These are phyloP conservation scores for Falco rusticolus DNA, from an alignment of 2,797 vertebrate genomes.

Conservation along the genomic window DNA sequence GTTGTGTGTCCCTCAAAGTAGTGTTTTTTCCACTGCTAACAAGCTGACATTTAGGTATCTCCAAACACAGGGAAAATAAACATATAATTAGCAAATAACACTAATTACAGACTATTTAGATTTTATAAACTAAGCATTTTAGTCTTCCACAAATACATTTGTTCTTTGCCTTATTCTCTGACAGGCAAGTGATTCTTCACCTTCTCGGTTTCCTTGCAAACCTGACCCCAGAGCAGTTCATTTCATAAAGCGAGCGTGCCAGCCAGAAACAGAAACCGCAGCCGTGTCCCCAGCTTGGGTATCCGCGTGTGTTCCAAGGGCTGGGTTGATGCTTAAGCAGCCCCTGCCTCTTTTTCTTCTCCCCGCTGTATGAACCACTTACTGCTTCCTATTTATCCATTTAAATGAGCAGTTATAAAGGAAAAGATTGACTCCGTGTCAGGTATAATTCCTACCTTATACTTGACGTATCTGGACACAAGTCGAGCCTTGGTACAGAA, in stretches of 20 bases:
- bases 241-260: not conserved
- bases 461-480: not conserved
- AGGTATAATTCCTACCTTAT: not conserved
- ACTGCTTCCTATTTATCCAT: not conserved
- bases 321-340: not conserved
- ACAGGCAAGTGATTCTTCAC: not conserved
- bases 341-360: too few species aligned
- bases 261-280: not conserved
- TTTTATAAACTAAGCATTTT: not conserved
- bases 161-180: not conserved
- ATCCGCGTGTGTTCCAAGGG: not conserved
- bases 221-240: not conserved
- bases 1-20: not conserved
- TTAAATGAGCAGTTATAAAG: not conserved
- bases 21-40: not conserved
- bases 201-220: not conserved
- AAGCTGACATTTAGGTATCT: not conserved
- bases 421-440: not conserved
- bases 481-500: not conserved
- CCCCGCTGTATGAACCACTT: not conserved
- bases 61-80: not conserved
- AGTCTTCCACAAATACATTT: not conserved
- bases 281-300: fast-evolving
- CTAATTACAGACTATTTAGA: not conserved
- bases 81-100: not conserved